phyloP scores from a whole-genome alignment of 2,888 invertebrate species.

The Temnothorax rugatulus region DNA sequence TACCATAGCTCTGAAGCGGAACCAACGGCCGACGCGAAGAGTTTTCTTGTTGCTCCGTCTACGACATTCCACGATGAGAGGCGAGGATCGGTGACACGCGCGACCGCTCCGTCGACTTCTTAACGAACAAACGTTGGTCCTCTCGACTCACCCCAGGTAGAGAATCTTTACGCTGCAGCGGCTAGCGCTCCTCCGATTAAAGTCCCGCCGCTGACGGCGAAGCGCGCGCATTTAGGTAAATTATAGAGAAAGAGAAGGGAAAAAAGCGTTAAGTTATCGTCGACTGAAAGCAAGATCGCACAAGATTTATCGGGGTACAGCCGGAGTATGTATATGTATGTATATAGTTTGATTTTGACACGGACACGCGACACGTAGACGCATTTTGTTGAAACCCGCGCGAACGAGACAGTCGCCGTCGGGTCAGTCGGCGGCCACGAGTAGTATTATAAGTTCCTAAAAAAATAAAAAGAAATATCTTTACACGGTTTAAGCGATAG shows the following conservation, averaged over 20 bases:
- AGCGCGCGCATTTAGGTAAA: constrained; percentile 49
- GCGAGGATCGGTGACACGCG: constrained; percentile 30
- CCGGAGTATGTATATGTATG: constrained; percentile 29
- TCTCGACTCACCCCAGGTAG: constrained; percentile 30
- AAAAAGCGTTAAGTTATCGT: constrained; percentile 37
- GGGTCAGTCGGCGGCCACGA: constrained; percentile 76
- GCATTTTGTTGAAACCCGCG: constrained; percentile 53
- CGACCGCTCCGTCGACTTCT: constrained; percentile 43
- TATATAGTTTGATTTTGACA: constrained; percentile 51
- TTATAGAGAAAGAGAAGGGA: background rate
- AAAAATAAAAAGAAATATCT: constrained; percentile 68
- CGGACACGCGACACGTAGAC: constrained; percentile 44
- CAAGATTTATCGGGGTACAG: constrained; percentile 41
- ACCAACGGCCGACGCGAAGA: constrained; percentile 2
- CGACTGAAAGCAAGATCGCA: constrained; percentile 53
- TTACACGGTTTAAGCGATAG: constrained; percentile 65
- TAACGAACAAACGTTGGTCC: constrained; percentile 35
- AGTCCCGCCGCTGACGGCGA: constrained; percentile 9
- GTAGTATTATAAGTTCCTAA: constrained; percentile 85
- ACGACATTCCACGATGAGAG: constrained; percentile 48
- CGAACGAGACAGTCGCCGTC: constrained; percentile 47
- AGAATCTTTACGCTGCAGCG: constrained; percentile 36
- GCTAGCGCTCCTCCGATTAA: constrained; percentile 20
- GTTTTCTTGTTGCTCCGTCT: constrained; percentile 33
- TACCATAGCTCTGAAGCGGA: constrained; percentile 15